Conservation (phyloP, 2,888 invertebrate genomes). For the Nomada goodeniana region DNA sequence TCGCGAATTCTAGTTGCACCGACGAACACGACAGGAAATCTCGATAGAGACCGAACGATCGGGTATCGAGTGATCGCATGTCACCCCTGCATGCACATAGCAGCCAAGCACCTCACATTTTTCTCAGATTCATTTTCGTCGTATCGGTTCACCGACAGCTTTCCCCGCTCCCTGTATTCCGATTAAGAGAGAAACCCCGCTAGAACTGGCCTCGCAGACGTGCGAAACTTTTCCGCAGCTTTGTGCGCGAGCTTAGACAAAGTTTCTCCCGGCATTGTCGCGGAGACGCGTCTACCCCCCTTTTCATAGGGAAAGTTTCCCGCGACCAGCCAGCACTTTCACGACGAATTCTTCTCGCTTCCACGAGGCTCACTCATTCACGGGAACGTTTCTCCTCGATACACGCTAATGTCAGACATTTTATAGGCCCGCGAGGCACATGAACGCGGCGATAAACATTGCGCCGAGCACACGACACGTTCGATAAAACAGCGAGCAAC, state of each 20-base stretch:
- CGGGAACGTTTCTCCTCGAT: neutral
- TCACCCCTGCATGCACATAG: conserved; percentile 76
- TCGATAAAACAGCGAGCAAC: neutral
- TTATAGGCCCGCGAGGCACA: neutral
- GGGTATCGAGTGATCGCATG: conserved; percentile 66
- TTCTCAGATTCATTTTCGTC: conserved; percentile 25
- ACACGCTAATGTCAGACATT: neutral
- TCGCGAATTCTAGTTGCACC: conserved; percentile 14
- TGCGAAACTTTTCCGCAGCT: neutral
- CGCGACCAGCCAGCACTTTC: neutral
- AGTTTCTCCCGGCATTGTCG: neutral
- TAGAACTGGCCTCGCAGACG: neutral
- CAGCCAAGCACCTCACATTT: conserved; percentile 76
- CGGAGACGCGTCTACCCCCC: too few relatives aligned
- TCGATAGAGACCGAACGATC: conserved; percentile 10
- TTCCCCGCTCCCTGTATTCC: neutral
- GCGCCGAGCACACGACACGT: neutral
- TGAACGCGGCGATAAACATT: conserved; percentile 7
- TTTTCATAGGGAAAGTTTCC: neutral
- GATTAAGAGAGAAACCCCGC: neutral
- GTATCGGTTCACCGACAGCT: neutral
- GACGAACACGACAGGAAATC: neutral
- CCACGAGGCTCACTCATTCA: neutral
- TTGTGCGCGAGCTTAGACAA: neutral
- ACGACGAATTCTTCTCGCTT: neutral